A percentile compares a stretch with the other conserved stretches of the same genome.
phyloP scores from a whole-genome alignment of 2,888 invertebrate species.

The Megalurothrips usitatus region DNA sequence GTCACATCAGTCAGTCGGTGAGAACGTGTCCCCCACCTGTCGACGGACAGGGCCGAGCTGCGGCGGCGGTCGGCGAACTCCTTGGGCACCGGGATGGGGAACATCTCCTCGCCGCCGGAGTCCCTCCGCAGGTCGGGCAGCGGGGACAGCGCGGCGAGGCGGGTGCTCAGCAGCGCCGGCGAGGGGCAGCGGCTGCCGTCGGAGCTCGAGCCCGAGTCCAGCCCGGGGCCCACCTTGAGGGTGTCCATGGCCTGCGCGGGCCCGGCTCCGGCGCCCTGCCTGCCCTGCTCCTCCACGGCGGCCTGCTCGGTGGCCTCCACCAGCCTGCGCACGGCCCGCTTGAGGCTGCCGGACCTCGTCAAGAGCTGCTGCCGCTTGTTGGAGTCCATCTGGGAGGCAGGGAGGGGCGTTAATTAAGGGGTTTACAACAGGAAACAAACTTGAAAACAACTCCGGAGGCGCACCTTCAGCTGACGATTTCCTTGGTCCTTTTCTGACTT shows the following conservation, averaged over 20 bases:
- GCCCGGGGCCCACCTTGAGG: constrained; percentile 35
- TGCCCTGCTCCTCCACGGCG: constrained; percentile 53
- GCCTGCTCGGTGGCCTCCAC: constrained; percentile 74
- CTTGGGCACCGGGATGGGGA: constrained; percentile 64
- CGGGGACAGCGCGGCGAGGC: constrained; percentile 60
- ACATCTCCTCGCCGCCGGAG: constrained; percentile 55
- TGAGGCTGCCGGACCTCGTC: constrained; percentile 73
- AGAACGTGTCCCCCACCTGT: not conserved
- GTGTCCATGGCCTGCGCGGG: constrained; percentile 33
- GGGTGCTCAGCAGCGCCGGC: constrained; percentile 42
- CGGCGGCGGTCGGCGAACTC: constrained; percentile 79
- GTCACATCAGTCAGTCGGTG: not conserved
- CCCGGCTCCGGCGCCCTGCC: not conserved
- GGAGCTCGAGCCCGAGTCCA: constrained; percentile 47
- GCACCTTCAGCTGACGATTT: constrained; percentile 41
- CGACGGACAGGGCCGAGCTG: constrained; percentile 42
- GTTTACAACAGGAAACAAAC: constrained; percentile 31
- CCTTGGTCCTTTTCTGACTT: constrained; percentile 54
- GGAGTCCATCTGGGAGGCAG: not conserved
- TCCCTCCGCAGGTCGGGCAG: constrained; percentile 61
- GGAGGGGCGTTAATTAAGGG: constrained; percentile 47
- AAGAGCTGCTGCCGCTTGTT: constrained; percentile 45
- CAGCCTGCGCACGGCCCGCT: constrained; percentile 72
- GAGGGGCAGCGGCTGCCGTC: constrained; percentile 52
- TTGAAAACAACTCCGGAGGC: not conserved